Evolutionary conservation across 92 coral and sea anemone species (phyloP).

Genomic region (Zoanthus solanderi): DNA sequence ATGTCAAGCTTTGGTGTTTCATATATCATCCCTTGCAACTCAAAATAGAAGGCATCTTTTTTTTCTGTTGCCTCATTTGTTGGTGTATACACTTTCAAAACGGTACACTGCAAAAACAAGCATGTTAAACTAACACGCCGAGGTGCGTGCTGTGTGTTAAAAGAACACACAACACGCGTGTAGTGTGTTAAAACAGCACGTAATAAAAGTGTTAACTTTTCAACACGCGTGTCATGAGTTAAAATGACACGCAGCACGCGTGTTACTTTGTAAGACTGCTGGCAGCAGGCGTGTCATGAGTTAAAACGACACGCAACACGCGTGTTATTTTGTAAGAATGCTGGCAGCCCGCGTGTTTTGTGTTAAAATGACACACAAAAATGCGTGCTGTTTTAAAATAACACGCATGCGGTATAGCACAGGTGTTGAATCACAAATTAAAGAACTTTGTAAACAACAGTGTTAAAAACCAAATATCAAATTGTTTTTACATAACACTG

Average conservation of each 20-base stretch:
- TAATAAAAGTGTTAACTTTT: background rate
- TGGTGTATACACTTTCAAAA: too few relatives aligned
- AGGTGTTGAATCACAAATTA: slow-evolving; percentile 20
- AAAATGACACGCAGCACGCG: background rate
- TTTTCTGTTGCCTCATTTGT: too few relatives aligned
- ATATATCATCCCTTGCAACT: too few relatives aligned
- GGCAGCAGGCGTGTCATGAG: background rate
- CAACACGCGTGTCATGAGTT: background rate
- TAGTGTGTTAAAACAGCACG: slow-evolving; percentile 16
- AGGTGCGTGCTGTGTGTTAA: too few relatives aligned
- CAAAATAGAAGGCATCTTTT: too few relatives aligned
- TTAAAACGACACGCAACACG: background rate
- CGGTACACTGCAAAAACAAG: too few relatives aligned
- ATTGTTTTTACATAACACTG: background rate
- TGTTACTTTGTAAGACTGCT: background rate
- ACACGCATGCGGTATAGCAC: slow-evolving; percentile 2
- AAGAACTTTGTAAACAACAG: slow-evolving; percentile 10
- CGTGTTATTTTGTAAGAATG: background rate
- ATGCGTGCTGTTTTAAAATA: slow-evolving; percentile 5
- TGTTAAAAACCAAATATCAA: slow-evolving; percentile 11
- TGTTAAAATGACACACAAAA: slow-evolving; percentile 4
- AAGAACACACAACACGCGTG: slow-evolving; percentile 1
- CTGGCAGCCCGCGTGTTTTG: background rate
- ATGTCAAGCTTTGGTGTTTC: too few relatives aligned
- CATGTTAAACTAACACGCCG: too few relatives aligned